Evolutionary conservation across 2,888 invertebrate genomes (phyloP), one percentile per base, ranked within the genome.

Genomic region (Trachelus stipa): DNA sequence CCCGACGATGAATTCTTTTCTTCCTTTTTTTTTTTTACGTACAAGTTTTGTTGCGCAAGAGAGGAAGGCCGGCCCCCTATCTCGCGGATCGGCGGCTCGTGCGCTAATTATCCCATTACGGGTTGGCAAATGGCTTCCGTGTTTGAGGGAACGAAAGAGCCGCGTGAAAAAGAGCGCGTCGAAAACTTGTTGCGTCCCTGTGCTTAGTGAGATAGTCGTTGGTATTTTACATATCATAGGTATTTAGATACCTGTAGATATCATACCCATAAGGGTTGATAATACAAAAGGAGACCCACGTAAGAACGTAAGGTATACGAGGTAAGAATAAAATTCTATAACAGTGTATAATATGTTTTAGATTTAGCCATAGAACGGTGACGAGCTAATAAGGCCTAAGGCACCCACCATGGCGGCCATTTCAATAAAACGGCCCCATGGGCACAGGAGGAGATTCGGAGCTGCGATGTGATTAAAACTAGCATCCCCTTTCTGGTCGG

Each of bases 391-490:
- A 88, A 88, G 89, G 85, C 83, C 85, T 81, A 80, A 85, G 83
- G 81, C 81, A 84, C 82, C 80, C 78, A 79, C 31, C 84, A 82
- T 85, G 85, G 86, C 86, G 88, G 85, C 79, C 81, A 86, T 88
- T 86, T 84, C 83, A 85, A 87, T 87, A 83, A 86, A 87, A 87
- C 80, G 83, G 85, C 85, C 87, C 87, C 86, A 86, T 85, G 88
- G 87, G 89, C 83, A 84, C 83, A 81, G 79, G 79, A 77, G 75
- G 78, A 79, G 75, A 74, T 75, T 75, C 73, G 75, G 73, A 40
- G 78, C 80, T 83, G 87, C 83, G 74, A 78, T 78, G 89, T 90
- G 91, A 91, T 91, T 91, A 91, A 91, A 91, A 89, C 88, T 86
- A 87, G 85, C 87, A 83, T 83, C 75, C 80, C 82, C 85, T 83